Conservation (phyloP, 2,888 invertebrate species). For the Pterostichus niger region DNA sequence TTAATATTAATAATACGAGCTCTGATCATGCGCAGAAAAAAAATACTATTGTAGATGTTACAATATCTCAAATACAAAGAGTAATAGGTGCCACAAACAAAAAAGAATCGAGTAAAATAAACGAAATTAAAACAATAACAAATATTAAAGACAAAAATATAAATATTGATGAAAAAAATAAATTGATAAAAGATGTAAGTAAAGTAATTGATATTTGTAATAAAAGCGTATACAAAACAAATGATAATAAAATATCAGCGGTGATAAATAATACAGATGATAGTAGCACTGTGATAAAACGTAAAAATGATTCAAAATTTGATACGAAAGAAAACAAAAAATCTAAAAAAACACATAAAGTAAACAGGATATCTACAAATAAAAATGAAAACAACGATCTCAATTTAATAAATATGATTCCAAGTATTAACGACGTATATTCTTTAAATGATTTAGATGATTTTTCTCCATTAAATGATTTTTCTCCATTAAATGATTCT, state of each 20-base stretch:
- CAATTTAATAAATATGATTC: slow-evolving; percentile 70
- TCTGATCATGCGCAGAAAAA: slow-evolving; percentile 21
- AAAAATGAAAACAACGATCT: slow-evolving; percentile 69
- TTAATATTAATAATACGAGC: slow-evolving; percentile 61
- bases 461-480: slow-evolving; percentile 39
- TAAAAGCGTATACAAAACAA: not conserved
- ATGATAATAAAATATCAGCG: slow-evolving; percentile 6
- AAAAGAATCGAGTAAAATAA: slow-evolving; percentile 38
- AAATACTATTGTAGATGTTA: slow-evolving; percentile 68
- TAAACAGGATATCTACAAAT: not conserved
- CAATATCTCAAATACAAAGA: slow-evolving; percentile 68
- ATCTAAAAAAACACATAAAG: slow-evolving; percentile 30
- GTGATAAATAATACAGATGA: slow-evolving; percentile 40
- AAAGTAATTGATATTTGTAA: slow-evolving; percentile 1
- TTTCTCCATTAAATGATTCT: slow-evolving; percentile 35
- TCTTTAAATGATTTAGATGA: slow-evolving; percentile 68
- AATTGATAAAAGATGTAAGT: not conserved
- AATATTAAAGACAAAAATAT: slow-evolving; percentile 58
- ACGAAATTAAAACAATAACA: slow-evolving; percentile 70
- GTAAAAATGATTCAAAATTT: slow-evolving; percentile 62
- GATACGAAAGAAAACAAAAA: slow-evolving; percentile 58
- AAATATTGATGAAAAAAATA: not conserved
- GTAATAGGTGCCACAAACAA: slow-evolving; percentile 38
- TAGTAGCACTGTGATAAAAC: slow-evolving; percentile 55
- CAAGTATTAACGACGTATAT: slow-evolving; percentile 72